Evolutionary conservation across 30 jellyfish, hydroid and myxozoan species (phyloP).

Genomic region (Haliclystus octoradiatus): DNA sequence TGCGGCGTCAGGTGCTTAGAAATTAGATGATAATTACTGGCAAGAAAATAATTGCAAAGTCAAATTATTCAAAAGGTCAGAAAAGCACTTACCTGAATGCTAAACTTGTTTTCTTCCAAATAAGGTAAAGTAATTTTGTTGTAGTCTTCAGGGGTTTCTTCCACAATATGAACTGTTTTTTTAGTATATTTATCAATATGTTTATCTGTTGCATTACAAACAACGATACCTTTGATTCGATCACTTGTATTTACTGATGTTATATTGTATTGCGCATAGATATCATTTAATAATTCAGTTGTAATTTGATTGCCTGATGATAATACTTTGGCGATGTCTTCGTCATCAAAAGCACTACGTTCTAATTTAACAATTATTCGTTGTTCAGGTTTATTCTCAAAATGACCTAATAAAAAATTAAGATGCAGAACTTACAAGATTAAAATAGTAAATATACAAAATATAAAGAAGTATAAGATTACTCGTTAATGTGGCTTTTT

Average conservation of each 20-base stretch:
- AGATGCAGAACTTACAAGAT: not conserved
- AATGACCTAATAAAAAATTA: not conserved
- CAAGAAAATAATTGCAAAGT: too few relatives aligned
- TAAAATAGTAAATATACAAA: not conserved
- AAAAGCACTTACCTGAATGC: conserved; percentile 46
- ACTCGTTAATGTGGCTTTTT: not conserved
- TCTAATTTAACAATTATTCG: conserved; percentile 51
- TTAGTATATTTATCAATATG: conserved; percentile 57
- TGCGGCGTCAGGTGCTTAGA: too few relatives aligned
- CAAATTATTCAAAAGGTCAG: not conserved
- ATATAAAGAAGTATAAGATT: not conserved
- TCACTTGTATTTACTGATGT: conserved; percentile 28
- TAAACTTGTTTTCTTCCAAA: conserved; percentile 34
- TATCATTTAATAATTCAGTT: conserved; percentile 43
- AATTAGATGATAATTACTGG: too few relatives aligned
- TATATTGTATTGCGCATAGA: conserved; percentile 54
- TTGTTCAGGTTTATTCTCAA: conserved; percentile 4
- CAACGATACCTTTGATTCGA: conserved; percentile 26
- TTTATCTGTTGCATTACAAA: conserved; percentile 67
- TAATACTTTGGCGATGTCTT: conserved; percentile 16
- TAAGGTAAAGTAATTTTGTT: conserved; percentile 42
- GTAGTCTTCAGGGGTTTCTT: conserved; percentile 71
- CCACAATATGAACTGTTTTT: conserved; percentile 24
- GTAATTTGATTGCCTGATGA: conserved; percentile 17
- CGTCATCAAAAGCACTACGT: conserved; percentile 71